These are phyloP conservation scores for Strix aluco DNA, from an alignment of 2,113 vertebrate species.

Conservation along the genomic window DNA sequence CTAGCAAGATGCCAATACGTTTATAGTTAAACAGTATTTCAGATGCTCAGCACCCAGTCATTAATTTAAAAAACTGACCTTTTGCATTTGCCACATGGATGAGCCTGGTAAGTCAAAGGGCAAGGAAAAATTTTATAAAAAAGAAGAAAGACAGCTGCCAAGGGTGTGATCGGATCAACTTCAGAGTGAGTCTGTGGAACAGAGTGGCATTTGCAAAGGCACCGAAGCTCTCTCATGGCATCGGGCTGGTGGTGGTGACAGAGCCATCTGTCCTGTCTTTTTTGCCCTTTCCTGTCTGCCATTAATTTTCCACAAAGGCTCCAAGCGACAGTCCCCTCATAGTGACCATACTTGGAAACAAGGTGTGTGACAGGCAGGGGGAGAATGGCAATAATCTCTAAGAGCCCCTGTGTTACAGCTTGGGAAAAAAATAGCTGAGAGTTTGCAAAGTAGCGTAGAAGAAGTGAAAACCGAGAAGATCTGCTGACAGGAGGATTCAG, in stretches of 20 bases:
- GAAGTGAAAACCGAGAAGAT: slow-evolving; percentile 22
- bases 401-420: neutral
- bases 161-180: slow-evolving; percentile 65
- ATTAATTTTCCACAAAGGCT: slow-evolving; percentile 91
- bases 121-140: slow-evolving; percentile 60
- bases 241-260: slow-evolving; percentile 81
- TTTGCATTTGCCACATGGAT: neutral
- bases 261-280: slow-evolving; percentile 90
- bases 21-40: slow-evolving; percentile 43
- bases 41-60: neutral
- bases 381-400: slow-evolving; percentile 61
- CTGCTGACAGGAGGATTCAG: slow-evolving; percentile 35
- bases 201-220: slow-evolving; percentile 70
- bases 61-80: slow-evolving; percentile 59
- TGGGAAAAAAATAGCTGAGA: slow-evolving; percentile 48
- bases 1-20: slow-evolving; percentile 19
- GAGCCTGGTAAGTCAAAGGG: slow-evolving; percentile 48
- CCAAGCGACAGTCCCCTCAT: slow-evolving; percentile 85
- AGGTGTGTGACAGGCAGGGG: slow-evolving; percentile 72
- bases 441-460: slow-evolving; percentile 26
- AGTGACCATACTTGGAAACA: slow-evolving; percentile 92
- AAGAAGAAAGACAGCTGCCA: slow-evolving; percentile 75
- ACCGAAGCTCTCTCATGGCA: slow-evolving; percentile 65
- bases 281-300: slow-evolving; percentile 90
- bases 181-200: slow-evolving; percentile 69